These are phyloP conservation scores for Isoperla grammatica DNA, from an alignment of 2,888 invertebrate genomes.

Conservation along the genomic window DNA sequence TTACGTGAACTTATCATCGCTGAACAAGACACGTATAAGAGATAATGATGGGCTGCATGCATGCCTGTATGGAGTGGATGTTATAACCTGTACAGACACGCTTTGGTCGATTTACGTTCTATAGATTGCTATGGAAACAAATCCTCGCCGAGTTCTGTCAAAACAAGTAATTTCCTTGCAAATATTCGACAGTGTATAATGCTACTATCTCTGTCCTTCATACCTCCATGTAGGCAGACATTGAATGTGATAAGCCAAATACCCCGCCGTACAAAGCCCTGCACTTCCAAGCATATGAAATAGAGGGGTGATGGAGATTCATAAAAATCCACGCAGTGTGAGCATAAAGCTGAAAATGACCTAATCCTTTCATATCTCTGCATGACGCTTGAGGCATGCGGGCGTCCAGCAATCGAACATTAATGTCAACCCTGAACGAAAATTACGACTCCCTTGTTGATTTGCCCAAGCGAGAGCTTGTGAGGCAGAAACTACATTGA, in stretches of 20 bases:
- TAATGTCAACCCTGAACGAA: constrained; percentile 26
- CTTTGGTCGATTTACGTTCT: no score
- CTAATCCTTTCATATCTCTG: constrained; percentile 30
- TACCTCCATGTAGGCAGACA: background rate
- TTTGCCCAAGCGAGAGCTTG: constrained; percentile 11
- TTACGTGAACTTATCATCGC: no score
- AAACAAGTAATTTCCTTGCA: no score
- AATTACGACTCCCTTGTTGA: constrained; percentile 30
- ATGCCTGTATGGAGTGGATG: no score
- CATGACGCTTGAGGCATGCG: constrained; percentile 28
- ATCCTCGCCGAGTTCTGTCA: constrained; percentile 18
- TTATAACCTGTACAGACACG: no score
- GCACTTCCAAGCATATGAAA: no score
- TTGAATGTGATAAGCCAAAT: constrained; percentile 7
- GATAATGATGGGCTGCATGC: no score
- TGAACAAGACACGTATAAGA: no score
- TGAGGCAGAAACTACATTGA: constrained; percentile 5
- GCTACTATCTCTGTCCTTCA: constrained; percentile 1
- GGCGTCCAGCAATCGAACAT: constrained; percentile 27
- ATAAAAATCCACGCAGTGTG: constrained; percentile 8
- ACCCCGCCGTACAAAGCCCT: background rate
- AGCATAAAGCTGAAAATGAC: constrained; percentile 28
- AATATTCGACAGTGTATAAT: constrained; percentile 28
- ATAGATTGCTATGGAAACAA: no score
- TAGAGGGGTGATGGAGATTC: constrained; percentile 8